phyloP scores from a whole-genome alignment of 2,888 invertebrate species.

The Ormyrus nitidulus region DNA sequence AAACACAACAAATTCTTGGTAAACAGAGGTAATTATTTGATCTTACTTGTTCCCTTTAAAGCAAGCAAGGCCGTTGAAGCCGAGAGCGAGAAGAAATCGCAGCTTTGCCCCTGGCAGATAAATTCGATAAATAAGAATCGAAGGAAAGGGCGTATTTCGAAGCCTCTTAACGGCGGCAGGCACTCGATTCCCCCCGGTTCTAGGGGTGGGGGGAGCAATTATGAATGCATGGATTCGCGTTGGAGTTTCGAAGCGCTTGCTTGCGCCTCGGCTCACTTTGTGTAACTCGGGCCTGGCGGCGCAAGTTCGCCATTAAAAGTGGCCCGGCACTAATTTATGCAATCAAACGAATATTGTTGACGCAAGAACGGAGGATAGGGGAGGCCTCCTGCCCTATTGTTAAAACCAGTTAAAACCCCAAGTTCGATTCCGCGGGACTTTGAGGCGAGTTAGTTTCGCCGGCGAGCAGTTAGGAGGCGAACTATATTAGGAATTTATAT shows the following conservation, averaged over 20 bases:
- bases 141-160: slow-evolving; percentile 16
- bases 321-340: slow-evolving; percentile 48
- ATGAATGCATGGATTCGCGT: slow-evolving; percentile 48
- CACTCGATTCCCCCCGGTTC: background rate
- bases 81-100: background rate
- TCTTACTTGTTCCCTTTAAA: background rate
- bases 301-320: slow-evolving; percentile 46
- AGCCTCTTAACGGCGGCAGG: too few species aligned
- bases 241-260: background rate
- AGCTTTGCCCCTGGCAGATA: background rate
- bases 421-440: slow-evolving; percentile 53
- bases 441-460: slow-evolving; percentile 41
- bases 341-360: slow-evolving; percentile 55
- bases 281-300: background rate
- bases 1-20: too few species aligned
- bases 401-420: slow-evolving; percentile 21
- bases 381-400: slow-evolving; percentile 18
- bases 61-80: background rate
- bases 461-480: slow-evolving; percentile 40
- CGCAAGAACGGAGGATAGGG: slow-evolving; percentile 12
- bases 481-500: slow-evolving; percentile 58
- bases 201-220: slow-evolving; percentile 27
- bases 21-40: too few species aligned
- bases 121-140: slow-evolving; percentile 34
- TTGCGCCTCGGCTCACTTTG: background rate